Base-by-base conservation (phyloP, 1,140 invertebrate species). In the Diorhabda elongata region DNA sequence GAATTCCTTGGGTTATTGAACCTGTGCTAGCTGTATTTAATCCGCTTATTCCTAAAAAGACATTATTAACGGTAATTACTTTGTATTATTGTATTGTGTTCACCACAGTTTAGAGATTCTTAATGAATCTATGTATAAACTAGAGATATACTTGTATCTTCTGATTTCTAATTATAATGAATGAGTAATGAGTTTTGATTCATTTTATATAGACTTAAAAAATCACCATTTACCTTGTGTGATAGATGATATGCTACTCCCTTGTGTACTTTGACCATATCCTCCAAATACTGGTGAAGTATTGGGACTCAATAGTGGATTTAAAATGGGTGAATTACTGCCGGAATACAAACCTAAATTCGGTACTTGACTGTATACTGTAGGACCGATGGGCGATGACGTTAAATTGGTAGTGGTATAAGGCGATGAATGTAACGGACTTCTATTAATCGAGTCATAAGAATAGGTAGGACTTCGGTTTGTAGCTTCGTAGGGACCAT, bases 1-100 rank as follows among this genome's bases (percentile, higher is more conserved):
- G 86, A 2, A 85, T 90, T 71, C 91, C 91, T 76, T 91, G 85
- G 0, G 90, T 91, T 52, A 92, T 92, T n/a, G 90, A 91, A 52
- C 88, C 89, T 26, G 89, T 87, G 4, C 85, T 84, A 4, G 82
- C 80, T 1, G 87, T 88, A 73, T 87, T 87, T 7, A 88, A 74
- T 58, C 84, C 87, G 58, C 87, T 88, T 7, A 89, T 84, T 41
- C 87, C 86, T 76, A 52, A 43, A 73, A 52, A 52, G 3, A 8
- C 6, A 52, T 52, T 52, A 26, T 26, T 26, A 26, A 26, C 1
- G 26, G 26, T 26, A 26, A 26, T 26, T 26, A 26, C 26, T 26
- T 26, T 26, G 26, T 26, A 26, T 26, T 26, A 26, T 26, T 26
- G 26, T 26, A 26, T 26, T 26, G 26, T 26, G 26, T 26, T 1